Evolutionary conservation across 2,888 invertebrate genomes (phyloP).

Genomic region (Hylaea fasciaria): DNA sequence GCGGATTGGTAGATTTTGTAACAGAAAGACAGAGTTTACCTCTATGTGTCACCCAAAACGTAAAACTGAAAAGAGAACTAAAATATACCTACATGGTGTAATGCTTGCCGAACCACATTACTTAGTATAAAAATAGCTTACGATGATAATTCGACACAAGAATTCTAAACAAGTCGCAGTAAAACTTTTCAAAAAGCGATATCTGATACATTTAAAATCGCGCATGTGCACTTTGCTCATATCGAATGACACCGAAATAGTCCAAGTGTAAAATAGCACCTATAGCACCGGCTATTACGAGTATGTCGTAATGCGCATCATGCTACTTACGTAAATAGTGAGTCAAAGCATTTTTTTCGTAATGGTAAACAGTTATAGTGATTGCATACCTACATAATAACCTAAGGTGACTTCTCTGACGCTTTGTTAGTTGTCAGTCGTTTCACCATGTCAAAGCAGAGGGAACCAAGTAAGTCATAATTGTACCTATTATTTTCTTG

Average conservation of each 20-base stretch:
- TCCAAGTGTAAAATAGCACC: slow-evolving; percentile 33
- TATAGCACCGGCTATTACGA: slow-evolving; percentile 24
- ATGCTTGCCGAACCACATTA: no score
- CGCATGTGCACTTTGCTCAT: slow-evolving; percentile 36
- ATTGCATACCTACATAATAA: slow-evolving; percentile 20
- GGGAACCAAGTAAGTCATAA: slow-evolving; percentile 21
- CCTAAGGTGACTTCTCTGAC: slow-evolving; percentile 6
- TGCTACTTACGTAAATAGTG: slow-evolving; percentile 30
- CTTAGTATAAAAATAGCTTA: slow-evolving; percentile 13
- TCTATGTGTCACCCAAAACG: no score
- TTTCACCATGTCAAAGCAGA: slow-evolving; percentile 12
- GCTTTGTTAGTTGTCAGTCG: slow-evolving; percentile 13
- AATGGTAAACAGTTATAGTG: slow-evolving; percentile 24
- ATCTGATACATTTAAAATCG: slow-evolving; percentile 37
- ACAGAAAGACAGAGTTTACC: no score
- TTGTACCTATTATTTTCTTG: not conserved
- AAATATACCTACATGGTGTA: no score
- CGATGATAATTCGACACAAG: not conserved
- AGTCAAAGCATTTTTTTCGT: slow-evolving; percentile 34
- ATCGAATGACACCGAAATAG: slow-evolving; percentile 41
- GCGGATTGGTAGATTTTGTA: no score
- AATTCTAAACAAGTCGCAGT: slow-evolving; percentile 39
- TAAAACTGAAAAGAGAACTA: no score
- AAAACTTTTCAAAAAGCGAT: slow-evolving; percentile 50
- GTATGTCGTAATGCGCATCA: slow-evolving; percentile 20